Conservation (phyloP, 2,888 invertebrate species). For the Iphiclides podalirius region DNA sequence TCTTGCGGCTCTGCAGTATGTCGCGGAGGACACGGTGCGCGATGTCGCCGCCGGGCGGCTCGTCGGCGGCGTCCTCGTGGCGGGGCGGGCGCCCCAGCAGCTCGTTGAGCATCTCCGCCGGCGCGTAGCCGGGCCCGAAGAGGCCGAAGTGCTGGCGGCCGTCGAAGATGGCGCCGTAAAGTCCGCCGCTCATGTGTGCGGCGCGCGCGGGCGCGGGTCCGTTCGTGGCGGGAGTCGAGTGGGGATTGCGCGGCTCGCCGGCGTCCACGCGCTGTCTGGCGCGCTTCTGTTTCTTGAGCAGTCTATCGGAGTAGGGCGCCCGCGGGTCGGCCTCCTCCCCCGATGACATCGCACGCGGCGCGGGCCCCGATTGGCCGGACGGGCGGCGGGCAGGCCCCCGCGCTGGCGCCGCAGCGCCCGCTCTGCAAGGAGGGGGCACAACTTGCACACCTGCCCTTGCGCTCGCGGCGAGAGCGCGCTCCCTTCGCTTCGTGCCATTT, state of each 20-base stretch:
- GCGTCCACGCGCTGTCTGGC: conserved; percentile 98
- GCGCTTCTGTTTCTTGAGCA: conserved; percentile 95
- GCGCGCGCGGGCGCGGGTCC: conserved; percentile 80
- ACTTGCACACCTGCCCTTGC: conserved; percentile 69
- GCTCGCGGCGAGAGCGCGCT: conserved; percentile 37
- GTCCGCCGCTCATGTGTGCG: conserved; percentile 91
- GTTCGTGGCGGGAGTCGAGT: conserved; percentile 82
- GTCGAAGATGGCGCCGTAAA: conserved; percentile 93
- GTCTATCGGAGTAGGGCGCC: conserved; percentile 95
- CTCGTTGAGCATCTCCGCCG: conserved; percentile 95
- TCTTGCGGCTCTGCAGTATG: conserved; percentile 93
- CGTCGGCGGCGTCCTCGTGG: conserved; percentile 82
- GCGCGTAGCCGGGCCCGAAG: conserved; percentile 91
- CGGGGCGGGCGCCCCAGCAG: conserved; percentile 90
- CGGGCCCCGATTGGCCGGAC: conserved; percentile 90
- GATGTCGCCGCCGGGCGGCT: conserved; percentile 70
- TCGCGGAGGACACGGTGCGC: conserved; percentile 94
- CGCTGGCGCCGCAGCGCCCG: conserved; percentile 77
- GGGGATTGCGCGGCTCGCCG: conserved; percentile 96
- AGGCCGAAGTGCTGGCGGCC: conserved; percentile 90
- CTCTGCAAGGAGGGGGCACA: conserved; percentile 66
- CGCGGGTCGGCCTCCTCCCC: conserved; percentile 95
- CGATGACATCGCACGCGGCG: conserved; percentile 96
- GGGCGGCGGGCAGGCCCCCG: conserved; percentile 81
- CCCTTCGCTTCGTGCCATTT: conserved; percentile 18